Conservation (phyloP, 2,888 invertebrate genomes). For the Caenorhabditis doughertyi region DNA sequence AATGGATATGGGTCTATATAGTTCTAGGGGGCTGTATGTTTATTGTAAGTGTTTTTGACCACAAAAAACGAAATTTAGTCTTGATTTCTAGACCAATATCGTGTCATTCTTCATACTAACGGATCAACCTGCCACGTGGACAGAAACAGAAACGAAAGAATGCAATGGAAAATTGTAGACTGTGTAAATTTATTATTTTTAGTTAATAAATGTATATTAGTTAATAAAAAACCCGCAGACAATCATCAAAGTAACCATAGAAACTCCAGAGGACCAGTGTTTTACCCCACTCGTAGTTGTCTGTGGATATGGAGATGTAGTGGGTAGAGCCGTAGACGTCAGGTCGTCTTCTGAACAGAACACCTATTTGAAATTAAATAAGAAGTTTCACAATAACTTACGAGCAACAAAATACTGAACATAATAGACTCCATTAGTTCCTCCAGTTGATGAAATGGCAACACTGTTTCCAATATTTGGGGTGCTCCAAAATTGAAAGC, state of each 20-base stretch:
- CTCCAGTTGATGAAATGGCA: neutral
- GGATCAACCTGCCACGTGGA: constrained; percentile 57
- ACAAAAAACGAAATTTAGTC: neutral
- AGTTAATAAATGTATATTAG: no score
- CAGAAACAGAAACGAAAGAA: constrained; percentile 3
- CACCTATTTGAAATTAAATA: neutral
- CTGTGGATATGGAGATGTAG: no score
- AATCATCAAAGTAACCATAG: no score
- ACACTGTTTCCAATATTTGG: constrained; percentile 21
- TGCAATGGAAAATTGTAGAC: neutral
- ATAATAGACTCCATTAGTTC: constrained; percentile 2
- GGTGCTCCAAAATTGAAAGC: constrained; percentile 18
- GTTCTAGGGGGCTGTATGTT: constrained; percentile 28
- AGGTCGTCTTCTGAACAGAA: no score
- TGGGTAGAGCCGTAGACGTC: no score
- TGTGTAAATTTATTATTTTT: neutral
- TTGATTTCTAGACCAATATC: constrained; percentile 45
- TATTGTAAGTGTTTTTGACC: constrained; percentile 28
- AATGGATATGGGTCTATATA: constrained; percentile 58
- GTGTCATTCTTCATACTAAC: constrained; percentile 58
- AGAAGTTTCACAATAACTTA: constrained; percentile 18
- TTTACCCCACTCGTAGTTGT: no score
- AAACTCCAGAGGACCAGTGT: no score
- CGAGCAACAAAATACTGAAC: constrained; percentile 42
- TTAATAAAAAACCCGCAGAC: no score